Evolutionary conservation across 2,113 vertebrate species (phyloP), one percentile per base, ranked within the genome.

Genomic region (Antigone vipio): DNA sequence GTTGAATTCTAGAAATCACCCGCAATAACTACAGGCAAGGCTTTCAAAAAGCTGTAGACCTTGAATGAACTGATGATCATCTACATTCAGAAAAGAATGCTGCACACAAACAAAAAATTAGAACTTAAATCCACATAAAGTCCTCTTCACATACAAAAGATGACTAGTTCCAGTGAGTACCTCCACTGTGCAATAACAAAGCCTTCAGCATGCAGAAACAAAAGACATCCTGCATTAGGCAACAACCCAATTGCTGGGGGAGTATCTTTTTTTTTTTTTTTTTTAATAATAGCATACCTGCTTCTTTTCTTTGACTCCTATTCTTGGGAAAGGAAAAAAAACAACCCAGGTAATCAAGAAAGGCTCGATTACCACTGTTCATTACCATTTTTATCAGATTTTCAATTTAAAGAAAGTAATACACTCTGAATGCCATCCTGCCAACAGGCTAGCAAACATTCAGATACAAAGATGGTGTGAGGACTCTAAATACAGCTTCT

Each of bases 71-170:
- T 30, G 84, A 95, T 92, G 85, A 95, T 88, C 95, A 82, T 74
- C 92, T 94, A 88, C 88, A 98, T 96, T 96, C 85, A 86, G 16
- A 98, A 98, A 98, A 96, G 96, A 94, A 97, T 16, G 44, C 84
- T 97, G 92, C 96, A 96, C 84, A 22, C 64, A 58, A 74, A 98
- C 89, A 98, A 97, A 98, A 81, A 80, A 89, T 74, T 17, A 96
- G 90, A 97, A 97, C 93, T 98, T 93, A 97, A 98, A 96, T 95
- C 95, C 84, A 95, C 42, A 74, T 97, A 95, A 98, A 98, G 95
- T 97, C 85, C 88, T 97, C 95, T 97, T 95, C 93, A 90, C 45
- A 96, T 67, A 97, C 82, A 96, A 94, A 97, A 98, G 97, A 96
- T 95, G 83, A 97, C 90, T 93, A 96, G 91, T 95, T 94, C 76